Evolutionary conservation across 1,140 invertebrate species (phyloP).

Genomic region (Cydia strobilella): DNA sequence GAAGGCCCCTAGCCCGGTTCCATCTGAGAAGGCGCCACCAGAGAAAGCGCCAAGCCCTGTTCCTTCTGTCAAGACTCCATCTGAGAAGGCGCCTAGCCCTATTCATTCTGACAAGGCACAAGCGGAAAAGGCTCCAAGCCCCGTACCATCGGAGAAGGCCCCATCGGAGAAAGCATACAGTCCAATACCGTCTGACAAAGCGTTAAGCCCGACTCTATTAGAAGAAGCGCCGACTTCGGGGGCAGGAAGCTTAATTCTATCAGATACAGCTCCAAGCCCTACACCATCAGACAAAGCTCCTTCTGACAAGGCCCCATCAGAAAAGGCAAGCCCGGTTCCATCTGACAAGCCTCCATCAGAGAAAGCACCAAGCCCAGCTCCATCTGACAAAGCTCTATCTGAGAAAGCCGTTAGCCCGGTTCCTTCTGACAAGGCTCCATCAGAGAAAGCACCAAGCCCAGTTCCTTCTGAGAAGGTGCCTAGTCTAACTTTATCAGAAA

Average conservation of each 20-base stretch:
- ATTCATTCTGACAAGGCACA: background rate
- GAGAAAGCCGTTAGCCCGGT: background rate
- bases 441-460: background rate
- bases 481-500: constrained; percentile 25
- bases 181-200: background rate
- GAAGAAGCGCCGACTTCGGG: background rate
- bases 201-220: too few species aligned
- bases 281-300: constrained; percentile 27
- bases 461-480: background rate
- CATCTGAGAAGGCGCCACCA: background rate
- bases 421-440: constrained; percentile 7
- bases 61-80: background rate
- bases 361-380: background rate
- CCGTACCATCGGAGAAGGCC: constrained; percentile 5
- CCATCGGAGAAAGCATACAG: constrained; percentile 24
- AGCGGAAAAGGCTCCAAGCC: background rate
- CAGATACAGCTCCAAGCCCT: constrained; percentile 5
- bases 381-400: background rate
- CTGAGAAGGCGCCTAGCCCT: constrained; percentile 34
- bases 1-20: constrained; percentile 18
- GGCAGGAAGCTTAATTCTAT: too few species aligned
- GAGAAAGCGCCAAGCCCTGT: background rate
- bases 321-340: constrained; percentile 32
- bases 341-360: constrained; percentile 30
- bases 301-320: constrained; percentile 27